phyloP scores from a whole-genome alignment of 1,140 invertebrate genomes.

The Meloidogyne floridensis region DNA sequence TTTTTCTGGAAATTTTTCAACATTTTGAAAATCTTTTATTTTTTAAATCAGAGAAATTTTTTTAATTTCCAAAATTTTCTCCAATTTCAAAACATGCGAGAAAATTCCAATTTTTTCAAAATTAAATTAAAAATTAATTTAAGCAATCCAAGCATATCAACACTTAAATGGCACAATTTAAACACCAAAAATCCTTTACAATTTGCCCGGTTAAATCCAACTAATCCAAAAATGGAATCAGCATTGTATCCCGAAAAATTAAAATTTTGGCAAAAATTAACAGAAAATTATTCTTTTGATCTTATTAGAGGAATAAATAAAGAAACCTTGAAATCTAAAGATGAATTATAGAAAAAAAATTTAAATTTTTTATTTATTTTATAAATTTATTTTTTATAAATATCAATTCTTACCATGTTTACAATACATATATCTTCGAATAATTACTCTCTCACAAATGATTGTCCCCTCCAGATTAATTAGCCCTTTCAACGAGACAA shows the following conservation, averaged over 20 bases:
- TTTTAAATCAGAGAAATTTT: too few relatives aligned
- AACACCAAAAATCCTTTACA: constrained; percentile 22
- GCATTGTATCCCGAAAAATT: constrained; percentile 30
- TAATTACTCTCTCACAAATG: too few relatives aligned
- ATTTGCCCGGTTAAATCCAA: constrained; percentile 5
- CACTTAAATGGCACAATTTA: constrained; percentile 16
- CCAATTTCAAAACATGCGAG: too few relatives aligned
- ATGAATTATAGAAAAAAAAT: constrained; percentile 33
- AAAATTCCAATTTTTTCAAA: not conserved
- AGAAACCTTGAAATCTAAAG: constrained; percentile 22
- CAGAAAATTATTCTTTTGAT: constrained; percentile 40
- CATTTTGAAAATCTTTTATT: too few relatives aligned
- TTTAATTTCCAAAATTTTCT: too few relatives aligned
- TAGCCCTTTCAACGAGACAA: too few relatives aligned
- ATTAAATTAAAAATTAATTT: constrained; percentile 21
- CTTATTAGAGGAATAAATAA: constrained; percentile 35
- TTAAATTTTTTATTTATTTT: too few relatives aligned
- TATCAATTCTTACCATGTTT: too few relatives aligned
- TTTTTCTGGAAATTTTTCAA: too few relatives aligned
- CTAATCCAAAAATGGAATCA: not conserved
- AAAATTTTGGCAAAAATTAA: constrained; percentile 36
- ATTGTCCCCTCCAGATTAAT: too few relatives aligned
- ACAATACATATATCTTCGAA: too few relatives aligned
- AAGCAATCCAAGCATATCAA: constrained; percentile 13
- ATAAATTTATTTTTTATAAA: not conserved